phyloP scores from a whole-genome alignment of 2,797 vertebrate species.

The Dicrostonyx torquatus region DNA sequence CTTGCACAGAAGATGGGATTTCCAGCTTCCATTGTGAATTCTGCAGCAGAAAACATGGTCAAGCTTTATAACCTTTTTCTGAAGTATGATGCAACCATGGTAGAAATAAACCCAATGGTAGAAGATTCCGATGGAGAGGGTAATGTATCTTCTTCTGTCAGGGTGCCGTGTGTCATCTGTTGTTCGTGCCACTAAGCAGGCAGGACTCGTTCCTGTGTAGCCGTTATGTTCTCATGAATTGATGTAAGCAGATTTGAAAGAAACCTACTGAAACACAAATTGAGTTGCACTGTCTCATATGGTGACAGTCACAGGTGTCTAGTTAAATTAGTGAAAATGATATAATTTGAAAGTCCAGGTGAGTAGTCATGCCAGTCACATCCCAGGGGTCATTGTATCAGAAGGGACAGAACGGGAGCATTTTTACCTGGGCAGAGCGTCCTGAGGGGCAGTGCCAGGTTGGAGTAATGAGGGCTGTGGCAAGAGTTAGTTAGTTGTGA shows the following conservation, averaged over 20 bases:
- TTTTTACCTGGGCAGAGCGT: not conserved
- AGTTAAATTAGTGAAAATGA: conserved; percentile 29
- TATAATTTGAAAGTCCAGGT: not conserved
- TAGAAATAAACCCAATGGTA: conserved; percentile 99
- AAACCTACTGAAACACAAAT: not conserved
- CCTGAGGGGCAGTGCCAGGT: not conserved
- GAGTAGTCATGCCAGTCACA: not conserved
- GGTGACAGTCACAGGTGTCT: not conserved
- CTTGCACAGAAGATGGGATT: conserved; percentile 98
- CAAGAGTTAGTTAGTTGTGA: not conserved
- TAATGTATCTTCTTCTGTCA: conserved; percentile 82
- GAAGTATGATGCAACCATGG: conserved; percentile 97
- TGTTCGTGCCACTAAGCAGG: not conserved
- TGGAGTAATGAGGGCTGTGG: not conserved
- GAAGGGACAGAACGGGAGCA: not conserved
- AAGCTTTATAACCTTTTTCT: conserved; percentile 97
- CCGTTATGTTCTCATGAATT: conserved; percentile 30
- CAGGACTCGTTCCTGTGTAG: not conserved
- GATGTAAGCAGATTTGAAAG: not conserved
- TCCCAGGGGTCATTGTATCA: not conserved
- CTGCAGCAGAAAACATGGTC: conserved; percentile 97
- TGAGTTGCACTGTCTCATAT: not conserved
- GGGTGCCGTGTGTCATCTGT: not conserved
- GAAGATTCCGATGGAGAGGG: conserved; percentile 97
- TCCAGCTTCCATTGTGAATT: conserved; percentile 91